Percentiles rank a stretch among this genome's conserved stretches.
These are phyloP conservation scores for Baryphthengus martii DNA, from an alignment of 2,113 vertebrate species.

Conservation along the genomic window DNA sequence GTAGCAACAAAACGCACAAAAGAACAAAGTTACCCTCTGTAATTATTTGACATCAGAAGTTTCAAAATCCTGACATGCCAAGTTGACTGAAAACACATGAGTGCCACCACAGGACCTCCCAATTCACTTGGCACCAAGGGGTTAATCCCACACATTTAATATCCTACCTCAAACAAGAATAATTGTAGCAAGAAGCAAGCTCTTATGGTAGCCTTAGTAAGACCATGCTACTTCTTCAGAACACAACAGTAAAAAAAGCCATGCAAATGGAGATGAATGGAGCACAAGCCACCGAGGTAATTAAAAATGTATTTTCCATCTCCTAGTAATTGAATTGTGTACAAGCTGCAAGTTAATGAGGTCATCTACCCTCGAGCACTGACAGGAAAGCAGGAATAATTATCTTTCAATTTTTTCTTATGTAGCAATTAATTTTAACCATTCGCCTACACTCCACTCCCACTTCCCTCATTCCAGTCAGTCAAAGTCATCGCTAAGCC, in stretches of 20 bases:
- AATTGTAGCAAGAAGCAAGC: constrained; percentile 25
- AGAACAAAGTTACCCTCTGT: neutral
- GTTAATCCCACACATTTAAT: constrained; percentile 57
- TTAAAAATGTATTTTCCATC: constrained; percentile 96
- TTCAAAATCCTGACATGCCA: neutral
- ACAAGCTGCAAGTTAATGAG: constrained; percentile 95
- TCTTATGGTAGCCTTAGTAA: constrained; percentile 43
- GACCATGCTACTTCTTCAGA: constrained; percentile 62
- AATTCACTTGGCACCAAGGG: neutral
- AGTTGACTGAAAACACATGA: constrained; percentile 22
- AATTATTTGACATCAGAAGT: neutral
- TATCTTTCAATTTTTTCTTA: constrained; percentile 93
- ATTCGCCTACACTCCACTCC: constrained; percentile 77
- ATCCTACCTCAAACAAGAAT: constrained; percentile 45
- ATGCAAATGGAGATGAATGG: constrained; percentile 88
- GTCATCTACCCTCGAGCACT: constrained; percentile 89
- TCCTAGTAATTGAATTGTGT: constrained; percentile 96
- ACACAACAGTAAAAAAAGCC: constrained; percentile 68
- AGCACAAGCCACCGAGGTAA: constrained; percentile 85
- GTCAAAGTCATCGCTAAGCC: constrained; percentile 81
- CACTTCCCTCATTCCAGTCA: constrained; percentile 76
- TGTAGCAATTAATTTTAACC: constrained; percentile 95
- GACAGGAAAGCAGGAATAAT: constrained; percentile 94
- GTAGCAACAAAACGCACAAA: neutral
- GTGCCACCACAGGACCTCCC: neutral